A percentile compares a stretch with the other conserved stretches of the same genome.
These are phyloP conservation scores for Sinonovacula constricta DNA, from an alignment of 1,140 invertebrate genomes.

Conservation along the genomic window DNA sequence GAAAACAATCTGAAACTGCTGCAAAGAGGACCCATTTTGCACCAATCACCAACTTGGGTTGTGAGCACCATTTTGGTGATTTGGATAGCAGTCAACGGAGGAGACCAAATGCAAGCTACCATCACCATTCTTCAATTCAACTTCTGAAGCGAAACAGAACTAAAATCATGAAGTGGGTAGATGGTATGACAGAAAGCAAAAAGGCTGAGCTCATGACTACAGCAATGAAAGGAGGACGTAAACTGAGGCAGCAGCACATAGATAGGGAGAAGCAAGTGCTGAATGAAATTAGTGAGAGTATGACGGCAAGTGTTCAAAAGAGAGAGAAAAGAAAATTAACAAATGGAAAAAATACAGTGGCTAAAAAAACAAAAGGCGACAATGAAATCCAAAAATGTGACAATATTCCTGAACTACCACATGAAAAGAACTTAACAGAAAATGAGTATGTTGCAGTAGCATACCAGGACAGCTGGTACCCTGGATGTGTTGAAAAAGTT, in stretches of 20 bases:
- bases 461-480: slow-evolving; percentile 32
- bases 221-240: not conserved
- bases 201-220: not conserved
- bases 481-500: not conserved
- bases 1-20: not conserved
- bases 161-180: not conserved
- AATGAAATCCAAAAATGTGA: not conserved
- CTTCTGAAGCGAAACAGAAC: slow-evolving; percentile 9
- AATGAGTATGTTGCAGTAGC: slow-evolving; percentile 23
- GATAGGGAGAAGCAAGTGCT: slow-evolving; percentile 1
- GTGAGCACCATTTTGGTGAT: slow-evolving; percentile 37
- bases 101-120: not conserved
- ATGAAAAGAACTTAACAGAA: not conserved
- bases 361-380: not conserved
- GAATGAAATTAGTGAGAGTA: not conserved
- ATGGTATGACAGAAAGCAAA: not conserved
- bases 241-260: slow-evolving; percentile 1
- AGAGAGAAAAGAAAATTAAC: not conserved
- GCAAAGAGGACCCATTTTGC: not conserved
- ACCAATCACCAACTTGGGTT: not conserved
- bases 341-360: not conserved
- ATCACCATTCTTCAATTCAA: slow-evolving; percentile 9
- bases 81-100: slow-evolving; percentile 17
- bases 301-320: not conserved
- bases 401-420: not conserved